These are phyloP conservation scores for Hirudo medicinalis DNA, from an alignment of 1,140 invertebrate species.

Conservation along the genomic window DNA sequence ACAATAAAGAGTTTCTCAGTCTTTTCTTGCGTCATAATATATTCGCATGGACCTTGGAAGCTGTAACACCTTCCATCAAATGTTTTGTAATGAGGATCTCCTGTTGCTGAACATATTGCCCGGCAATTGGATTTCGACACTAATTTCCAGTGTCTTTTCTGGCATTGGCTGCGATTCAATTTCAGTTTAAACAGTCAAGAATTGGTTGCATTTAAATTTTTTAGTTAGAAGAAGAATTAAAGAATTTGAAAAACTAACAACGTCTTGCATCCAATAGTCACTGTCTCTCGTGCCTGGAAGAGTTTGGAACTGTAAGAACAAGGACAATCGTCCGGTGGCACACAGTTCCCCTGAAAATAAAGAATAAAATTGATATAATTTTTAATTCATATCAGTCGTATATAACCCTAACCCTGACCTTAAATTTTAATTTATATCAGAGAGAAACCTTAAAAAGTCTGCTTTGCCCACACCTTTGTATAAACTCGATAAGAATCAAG, in stretches of 20 bases:
- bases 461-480: too few relatives aligned
- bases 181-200: too few relatives aligned
- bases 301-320: constrained; percentile 6
- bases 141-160: constrained; percentile 26
- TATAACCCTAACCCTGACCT: too few relatives aligned
- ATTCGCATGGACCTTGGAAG: constrained; percentile 50
- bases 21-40: not conserved
- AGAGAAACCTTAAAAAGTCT: too few relatives aligned
- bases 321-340: constrained; percentile 9
- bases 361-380: too few relatives aligned
- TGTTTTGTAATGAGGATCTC: constrained; percentile 54
- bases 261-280: constrained; percentile 10
- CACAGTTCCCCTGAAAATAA: constrained; percentile 8
- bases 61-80: constrained; percentile 64
- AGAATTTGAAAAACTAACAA: constrained; percentile 7
- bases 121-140: constrained; percentile 42
- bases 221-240: not conserved
- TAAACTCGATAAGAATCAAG: too few relatives aligned
- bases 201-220: not conserved
- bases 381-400: too few relatives aligned
- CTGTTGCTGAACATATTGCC: constrained; percentile 19
- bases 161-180: constrained; percentile 46
- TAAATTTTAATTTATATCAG: too few relatives aligned
- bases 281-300: not conserved
- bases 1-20: not conserved